Percentiles rank a stretch among this genome's conserved stretches.
phyloP scores from a whole-genome alignment of 2,888 invertebrate species.

The Caenorhabditis uteleia region DNA sequence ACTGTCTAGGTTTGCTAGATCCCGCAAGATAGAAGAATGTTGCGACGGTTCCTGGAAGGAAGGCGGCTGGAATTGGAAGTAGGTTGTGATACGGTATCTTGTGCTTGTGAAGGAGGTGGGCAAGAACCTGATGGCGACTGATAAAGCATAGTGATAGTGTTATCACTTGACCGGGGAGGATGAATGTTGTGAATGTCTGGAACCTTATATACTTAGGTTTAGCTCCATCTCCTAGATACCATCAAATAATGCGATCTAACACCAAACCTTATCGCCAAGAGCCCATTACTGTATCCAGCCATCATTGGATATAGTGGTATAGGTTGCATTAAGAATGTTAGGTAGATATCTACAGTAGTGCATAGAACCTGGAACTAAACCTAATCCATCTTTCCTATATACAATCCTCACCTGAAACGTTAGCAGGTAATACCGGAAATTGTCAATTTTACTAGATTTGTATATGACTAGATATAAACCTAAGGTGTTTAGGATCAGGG shows the following conservation, averaged over 20 bases:
- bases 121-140: too few species aligned
- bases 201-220: neutral
- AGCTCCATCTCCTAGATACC: neutral
- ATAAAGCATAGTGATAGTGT: too few species aligned
- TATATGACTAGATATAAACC: conserved; percentile 5
- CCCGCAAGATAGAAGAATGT: too few species aligned
- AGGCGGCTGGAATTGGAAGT: too few species aligned
- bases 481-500: conserved; percentile 1
- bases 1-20: too few species aligned
- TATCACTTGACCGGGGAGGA: too few species aligned
- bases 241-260: neutral
- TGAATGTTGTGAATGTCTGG: conserved; percentile 10
- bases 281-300: conserved; percentile 8
- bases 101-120: too few species aligned
- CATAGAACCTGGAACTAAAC: neutral
- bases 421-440: conserved; percentile 8
- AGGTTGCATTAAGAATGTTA: conserved; percentile 10
- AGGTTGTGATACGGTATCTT: too few species aligned
- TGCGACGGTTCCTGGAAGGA: too few species aligned
- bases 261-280: neutral
- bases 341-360: conserved; percentile 4
- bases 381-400: too few species aligned
- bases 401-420: conserved; percentile 12
- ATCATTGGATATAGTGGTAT: conserved; percentile 10
- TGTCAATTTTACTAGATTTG: conserved; percentile 10